phyloP scores from a whole-genome alignment of 2,113 vertebrate species.

The Bettongia penicillata region DNA sequence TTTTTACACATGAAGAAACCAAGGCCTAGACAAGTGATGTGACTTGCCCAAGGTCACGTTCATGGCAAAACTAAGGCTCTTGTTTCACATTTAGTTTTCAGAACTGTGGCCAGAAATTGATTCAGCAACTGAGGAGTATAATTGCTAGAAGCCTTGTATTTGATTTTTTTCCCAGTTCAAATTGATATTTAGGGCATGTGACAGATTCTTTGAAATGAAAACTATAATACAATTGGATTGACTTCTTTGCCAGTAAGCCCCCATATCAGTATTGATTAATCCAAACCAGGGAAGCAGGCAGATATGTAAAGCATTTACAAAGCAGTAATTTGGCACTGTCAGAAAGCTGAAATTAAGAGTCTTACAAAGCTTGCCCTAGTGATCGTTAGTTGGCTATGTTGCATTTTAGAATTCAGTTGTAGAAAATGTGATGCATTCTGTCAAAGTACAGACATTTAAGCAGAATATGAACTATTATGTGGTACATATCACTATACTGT shows the following conservation, averaged over 20 bases:
- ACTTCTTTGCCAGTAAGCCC: background rate
- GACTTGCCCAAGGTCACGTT: background rate
- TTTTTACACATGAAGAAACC: background rate
- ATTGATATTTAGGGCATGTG: background rate
- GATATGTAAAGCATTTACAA: constrained; percentile 4
- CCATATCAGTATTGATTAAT: background rate
- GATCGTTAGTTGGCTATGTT: background rate
- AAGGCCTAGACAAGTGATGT: background rate
- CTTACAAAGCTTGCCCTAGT: background rate
- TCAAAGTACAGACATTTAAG: background rate
- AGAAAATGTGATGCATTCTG: background rate
- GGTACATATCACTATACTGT: background rate
- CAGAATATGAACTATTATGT: background rate
- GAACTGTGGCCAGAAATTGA: background rate
- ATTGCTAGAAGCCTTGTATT: background rate
- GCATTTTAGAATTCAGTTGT: background rate
- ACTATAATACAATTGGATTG: background rate
- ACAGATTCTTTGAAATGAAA: background rate
- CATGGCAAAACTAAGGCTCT: background rate
- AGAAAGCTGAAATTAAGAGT: background rate
- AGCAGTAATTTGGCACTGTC: background rate
- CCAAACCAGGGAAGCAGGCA: background rate
- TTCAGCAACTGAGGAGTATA: background rate
- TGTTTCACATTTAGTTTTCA: background rate
- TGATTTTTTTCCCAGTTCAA: background rate